phyloP scores from a whole-genome alignment of 2,797 vertebrate genomes.

The Sparidentex hasta region DNA sequence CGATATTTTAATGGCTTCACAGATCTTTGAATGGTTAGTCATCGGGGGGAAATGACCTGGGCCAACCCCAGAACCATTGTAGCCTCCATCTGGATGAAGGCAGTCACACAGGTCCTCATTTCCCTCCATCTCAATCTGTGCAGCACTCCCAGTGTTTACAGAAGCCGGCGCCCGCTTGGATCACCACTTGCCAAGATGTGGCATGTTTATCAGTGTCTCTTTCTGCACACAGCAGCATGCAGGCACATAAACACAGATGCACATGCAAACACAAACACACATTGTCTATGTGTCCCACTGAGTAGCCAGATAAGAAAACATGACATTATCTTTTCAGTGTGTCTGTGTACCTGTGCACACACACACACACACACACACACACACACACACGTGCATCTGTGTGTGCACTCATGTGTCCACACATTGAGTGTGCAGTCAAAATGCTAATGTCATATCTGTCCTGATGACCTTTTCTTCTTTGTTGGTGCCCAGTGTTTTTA shows the following conservation, averaged over 20 bases:
- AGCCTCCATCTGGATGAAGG: conserved; percentile 70
- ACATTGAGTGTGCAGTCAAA: conserved; percentile 60
- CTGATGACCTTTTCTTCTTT: conserved; percentile 82
- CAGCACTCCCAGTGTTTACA: conserved; percentile 65
- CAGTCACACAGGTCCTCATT: conserved; percentile 67
- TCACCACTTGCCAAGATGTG: conserved; percentile 70
- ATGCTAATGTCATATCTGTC: conserved; percentile 76
- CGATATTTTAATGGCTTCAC: conserved; percentile 61
- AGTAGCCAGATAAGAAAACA: conserved; percentile 77
- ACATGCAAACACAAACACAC: conserved; percentile 61
- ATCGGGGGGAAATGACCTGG: conserved; percentile 42
- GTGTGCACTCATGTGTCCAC: conserved; percentile 1
- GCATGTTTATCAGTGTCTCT: conserved; percentile 71
- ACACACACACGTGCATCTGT: background rate
- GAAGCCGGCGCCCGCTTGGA: conserved; percentile 56
- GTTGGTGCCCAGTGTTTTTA: conserved; percentile 79
- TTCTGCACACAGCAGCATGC: conserved; percentile 45
- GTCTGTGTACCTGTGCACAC: conserved; percentile 31
- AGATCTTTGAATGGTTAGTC: conserved; percentile 64
- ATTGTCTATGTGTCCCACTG: conserved; percentile 62
- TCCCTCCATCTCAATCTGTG: conserved; percentile 68
- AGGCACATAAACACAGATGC: conserved; percentile 58
- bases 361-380: background rate
- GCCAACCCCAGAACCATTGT: conserved; percentile 65
- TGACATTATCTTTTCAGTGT: conserved; percentile 69